Base-by-base conservation (phyloP, 37 sponge, comb jelly and placozoan species). In the Ianthella basta region DNA sequence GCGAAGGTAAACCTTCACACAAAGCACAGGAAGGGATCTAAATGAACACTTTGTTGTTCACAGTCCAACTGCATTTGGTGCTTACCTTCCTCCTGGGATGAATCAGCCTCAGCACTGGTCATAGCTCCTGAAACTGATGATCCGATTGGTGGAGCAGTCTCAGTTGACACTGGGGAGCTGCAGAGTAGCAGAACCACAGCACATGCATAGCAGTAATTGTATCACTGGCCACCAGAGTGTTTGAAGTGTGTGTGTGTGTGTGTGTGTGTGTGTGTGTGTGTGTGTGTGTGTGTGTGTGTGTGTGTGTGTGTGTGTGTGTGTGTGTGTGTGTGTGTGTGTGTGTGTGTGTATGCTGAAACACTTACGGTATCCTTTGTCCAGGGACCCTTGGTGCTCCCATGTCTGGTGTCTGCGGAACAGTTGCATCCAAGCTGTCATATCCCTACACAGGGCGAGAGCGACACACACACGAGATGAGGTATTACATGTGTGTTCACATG, bases 71-170 rank as follows among this genome's bases (percentile, higher is more conserved):
- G 12, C 27, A 13, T 5, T 10, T n/a, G 29, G 10, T 61, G 64
- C 24, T 61, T 41, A 75, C 78, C 78, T 75, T 75, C 78, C 54
- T 75, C 78, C 37, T 75, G 78, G 25, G 78, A 75, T 24, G 78
- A 75, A 36, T 75, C 78, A 10, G 78, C 78, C 37, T 75, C 78
- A 41, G 54, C 78, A 75, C 78, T 75, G 78, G 78, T 40, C 78
- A 75, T 75, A 19, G 41, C 70, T 1, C 70, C 70, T 30, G 35
- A 1, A 75, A 75, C 78, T 40, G 78, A 39, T 41, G 54, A 69
- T 69, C 70, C 70, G 15, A 75, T 75, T 44, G 54, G 78, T 24
- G 37, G 78, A 24, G 3, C 38, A n/a, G 5, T 44, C 78, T 19
- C 21, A 23, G 78, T 23, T 44, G 50, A 8, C 6, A 44, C 50